phyloP scores from a whole-genome alignment of 2,797 vertebrate species.

The Tauraco hartlaubi region DNA sequence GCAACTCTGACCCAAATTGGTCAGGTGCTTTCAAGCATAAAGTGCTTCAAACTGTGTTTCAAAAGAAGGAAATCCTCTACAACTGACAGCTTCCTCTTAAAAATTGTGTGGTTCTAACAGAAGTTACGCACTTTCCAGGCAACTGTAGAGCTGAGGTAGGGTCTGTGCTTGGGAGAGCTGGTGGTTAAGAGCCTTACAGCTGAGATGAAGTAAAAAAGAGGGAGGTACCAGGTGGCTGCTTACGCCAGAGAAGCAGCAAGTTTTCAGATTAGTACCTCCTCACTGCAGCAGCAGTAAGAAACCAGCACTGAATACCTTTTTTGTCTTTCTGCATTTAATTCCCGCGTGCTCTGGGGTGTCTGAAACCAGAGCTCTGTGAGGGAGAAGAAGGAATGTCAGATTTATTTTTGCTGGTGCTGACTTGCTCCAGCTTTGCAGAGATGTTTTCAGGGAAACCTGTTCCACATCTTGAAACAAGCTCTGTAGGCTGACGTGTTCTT shows the following conservation, averaged over 20 bases:
- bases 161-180: neutral
- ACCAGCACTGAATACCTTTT: neutral
- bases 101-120: neutral
- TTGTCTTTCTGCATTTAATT: neutral
- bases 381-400: neutral
- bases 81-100: neutral
- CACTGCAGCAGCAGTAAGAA: neutral
- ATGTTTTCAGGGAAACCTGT: neutral
- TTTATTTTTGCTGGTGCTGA: neutral
- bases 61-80: neutral
- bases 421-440: neutral
- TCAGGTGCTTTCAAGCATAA: neutral
- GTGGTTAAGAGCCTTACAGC: neutral
- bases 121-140: neutral
- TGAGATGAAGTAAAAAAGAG: neutral
- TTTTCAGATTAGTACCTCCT: neutral
- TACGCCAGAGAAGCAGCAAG: neutral
- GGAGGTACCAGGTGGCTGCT: neutral
- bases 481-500: neutral
- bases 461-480: neutral
- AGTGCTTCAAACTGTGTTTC: neutral
- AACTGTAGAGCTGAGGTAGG: neutral
- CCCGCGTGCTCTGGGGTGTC: rapidly evolving
- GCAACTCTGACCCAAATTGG: neutral
- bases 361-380: neutral